These are phyloP conservation scores for Diabrotica balteata DNA, from an alignment of 2,888 invertebrate species.

Conservation along the genomic window DNA sequence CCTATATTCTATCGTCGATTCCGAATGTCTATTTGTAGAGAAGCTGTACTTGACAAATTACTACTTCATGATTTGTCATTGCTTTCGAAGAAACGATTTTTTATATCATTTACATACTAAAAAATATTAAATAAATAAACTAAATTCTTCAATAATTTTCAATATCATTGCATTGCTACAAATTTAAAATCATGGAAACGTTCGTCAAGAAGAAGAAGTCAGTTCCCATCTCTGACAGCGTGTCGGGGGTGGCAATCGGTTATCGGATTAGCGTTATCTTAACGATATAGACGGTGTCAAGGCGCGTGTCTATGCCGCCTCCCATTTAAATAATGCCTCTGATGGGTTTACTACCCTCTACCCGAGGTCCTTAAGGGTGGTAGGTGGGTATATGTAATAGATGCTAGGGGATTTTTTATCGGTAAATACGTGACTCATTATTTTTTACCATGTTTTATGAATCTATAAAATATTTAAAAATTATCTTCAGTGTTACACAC, in stretches of 20 bases:
- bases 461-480: background rate
- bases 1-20: no score
- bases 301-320: conserved; percentile 48
- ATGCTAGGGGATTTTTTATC: conserved; percentile 6
- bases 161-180: no score
- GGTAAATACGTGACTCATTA: conserved; percentile 4
- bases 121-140: no score
- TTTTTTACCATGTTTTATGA: background rate
- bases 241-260: conserved; percentile 57
- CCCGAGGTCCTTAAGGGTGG: background rate
- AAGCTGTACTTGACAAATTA: no score
- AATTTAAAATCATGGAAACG: no score
- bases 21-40: no score
- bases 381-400: conserved; percentile 11
- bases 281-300: conserved; percentile 59
- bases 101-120: no score
- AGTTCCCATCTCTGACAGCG: conserved; percentile 3
- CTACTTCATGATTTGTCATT: no score
- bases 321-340: conserved; percentile 15
- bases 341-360: conserved; percentile 6
- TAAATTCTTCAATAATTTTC: no score
- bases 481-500: background rate
- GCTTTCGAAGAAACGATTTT: no score
- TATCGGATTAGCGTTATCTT: conserved; percentile 63
- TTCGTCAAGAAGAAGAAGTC: no score